These are phyloP conservation scores for Bombus confusus DNA, from an alignment of 1,140 invertebrate genomes.

Conservation along the genomic window DNA sequence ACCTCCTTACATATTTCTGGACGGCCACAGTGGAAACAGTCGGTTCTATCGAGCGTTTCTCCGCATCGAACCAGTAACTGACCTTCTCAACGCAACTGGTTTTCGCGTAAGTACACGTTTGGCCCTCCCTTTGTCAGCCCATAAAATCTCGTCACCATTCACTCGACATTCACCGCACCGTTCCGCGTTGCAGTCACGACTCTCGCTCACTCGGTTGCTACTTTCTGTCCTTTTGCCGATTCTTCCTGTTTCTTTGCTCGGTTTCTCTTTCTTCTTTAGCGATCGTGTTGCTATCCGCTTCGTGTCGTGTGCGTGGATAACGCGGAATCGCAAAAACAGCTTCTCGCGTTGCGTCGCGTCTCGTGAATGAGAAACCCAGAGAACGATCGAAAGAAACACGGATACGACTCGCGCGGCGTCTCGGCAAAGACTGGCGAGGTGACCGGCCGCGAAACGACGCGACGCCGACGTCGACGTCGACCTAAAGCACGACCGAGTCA, in stretches of 20 bases:
- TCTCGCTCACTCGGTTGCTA: background rate
- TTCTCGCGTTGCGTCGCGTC: background rate
- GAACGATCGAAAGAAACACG: background rate
- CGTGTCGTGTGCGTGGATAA: too few relatives aligned
- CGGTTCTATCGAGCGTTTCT: constrained; percentile 3
- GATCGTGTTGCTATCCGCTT: background rate
- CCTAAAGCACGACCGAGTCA: constrained; percentile 6
- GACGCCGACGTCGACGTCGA: constrained; percentile 10
- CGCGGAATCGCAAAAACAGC: too few relatives aligned
- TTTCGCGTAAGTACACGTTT: constrained; percentile 24
- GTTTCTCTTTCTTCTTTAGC: background rate
- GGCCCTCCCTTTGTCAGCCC: background rate
- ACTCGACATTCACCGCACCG: constrained; percentile 37
- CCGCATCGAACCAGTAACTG: constrained; percentile 55
- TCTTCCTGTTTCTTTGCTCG: background rate
- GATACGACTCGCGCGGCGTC: background rate
- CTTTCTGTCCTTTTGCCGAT: too few relatives aligned
- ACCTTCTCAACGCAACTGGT: constrained; percentile 67
- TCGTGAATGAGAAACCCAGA: background rate
- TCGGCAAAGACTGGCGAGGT: constrained; percentile 54
- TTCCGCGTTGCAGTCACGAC: background rate
- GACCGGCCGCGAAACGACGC: constrained; percentile 28
- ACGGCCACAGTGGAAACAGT: too few relatives aligned
- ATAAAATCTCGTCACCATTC: constrained; percentile 1
- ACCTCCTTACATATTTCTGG: too few relatives aligned